These are phyloP conservation scores for Aselliscus stoliczkanus DNA, from an alignment of 2,797 vertebrate genomes.

Conservation along the genomic window DNA sequence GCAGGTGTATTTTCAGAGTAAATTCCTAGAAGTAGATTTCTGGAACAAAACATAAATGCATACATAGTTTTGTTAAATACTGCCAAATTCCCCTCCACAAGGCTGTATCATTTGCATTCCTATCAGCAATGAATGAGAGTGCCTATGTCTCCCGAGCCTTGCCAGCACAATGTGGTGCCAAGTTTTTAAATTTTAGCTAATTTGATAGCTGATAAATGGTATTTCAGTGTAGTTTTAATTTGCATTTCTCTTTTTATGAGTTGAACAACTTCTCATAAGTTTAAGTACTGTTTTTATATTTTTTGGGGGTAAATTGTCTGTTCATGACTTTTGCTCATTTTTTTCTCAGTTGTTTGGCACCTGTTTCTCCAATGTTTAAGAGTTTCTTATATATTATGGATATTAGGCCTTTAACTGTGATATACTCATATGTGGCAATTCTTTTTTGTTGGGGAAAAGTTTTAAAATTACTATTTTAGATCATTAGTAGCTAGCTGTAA, in stretches of 20 bases:
- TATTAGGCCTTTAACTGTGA: background rate
- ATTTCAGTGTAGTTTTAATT: constrained; percentile 26
- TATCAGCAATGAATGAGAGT: background rate
- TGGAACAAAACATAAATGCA: constrained; percentile 10
- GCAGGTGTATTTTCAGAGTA: background rate
- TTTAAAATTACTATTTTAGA: background rate
- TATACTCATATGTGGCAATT: background rate
- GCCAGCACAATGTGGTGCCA: background rate
- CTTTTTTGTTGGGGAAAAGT: background rate
- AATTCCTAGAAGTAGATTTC: constrained; percentile 16
- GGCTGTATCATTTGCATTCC: background rate
- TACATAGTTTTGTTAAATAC: background rate
- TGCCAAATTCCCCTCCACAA: background rate
- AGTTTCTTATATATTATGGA: background rate
- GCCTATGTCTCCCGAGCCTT: background rate
- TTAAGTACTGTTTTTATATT: background rate
- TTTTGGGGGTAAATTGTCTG: background rate
- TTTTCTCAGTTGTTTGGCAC: background rate
- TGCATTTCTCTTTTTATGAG: constrained; percentile 13
- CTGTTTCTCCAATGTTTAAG: background rate
- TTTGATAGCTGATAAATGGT: background rate
- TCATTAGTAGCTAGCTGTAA: background rate
- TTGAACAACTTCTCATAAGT: background rate
- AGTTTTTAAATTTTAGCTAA: constrained; percentile 3
- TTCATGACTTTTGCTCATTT: constrained; percentile 3